Conservation (phyloP, 2,113 vertebrate genomes). For the Centropristis striata region DNA sequence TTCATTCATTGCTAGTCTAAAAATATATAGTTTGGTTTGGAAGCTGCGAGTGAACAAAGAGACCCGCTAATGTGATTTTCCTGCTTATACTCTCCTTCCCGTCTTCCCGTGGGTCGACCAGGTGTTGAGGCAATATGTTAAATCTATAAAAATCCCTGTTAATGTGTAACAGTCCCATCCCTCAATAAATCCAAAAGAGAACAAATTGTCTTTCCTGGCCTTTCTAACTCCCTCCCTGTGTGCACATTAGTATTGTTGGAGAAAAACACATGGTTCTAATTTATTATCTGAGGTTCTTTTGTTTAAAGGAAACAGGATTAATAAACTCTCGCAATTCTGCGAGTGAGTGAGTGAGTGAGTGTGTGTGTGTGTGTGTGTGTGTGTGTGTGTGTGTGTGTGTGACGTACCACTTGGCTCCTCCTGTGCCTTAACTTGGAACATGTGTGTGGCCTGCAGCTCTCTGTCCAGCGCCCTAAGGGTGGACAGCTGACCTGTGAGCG, state of each 20-base stretch:
- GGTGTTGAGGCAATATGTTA: slow-evolving; percentile 58
- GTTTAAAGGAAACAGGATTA: slow-evolving; percentile 58
- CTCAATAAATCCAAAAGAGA: slow-evolving; percentile 33
- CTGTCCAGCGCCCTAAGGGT: slow-evolving; percentile 89
- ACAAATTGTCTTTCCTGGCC: slow-evolving; percentile 25
- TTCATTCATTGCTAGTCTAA: slow-evolving; percentile 70
- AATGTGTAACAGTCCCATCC: slow-evolving; percentile 44
- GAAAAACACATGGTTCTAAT: slow-evolving; percentile 62
- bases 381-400: slow-evolving; percentile 11
- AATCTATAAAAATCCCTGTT: slow-evolving; percentile 53
- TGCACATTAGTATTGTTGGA: slow-evolving; percentile 26
- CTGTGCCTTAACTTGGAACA: slow-evolving; percentile 90
- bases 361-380: slow-evolving; percentile 2
- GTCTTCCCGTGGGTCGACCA: slow-evolving; percentile 47
- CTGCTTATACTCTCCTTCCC: slow-evolving; percentile 42
- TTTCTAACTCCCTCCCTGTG: slow-evolving; percentile 25
- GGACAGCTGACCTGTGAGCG: slow-evolving; percentile 84
- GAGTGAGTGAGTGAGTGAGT: not conserved
- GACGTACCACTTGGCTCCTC: slow-evolving; percentile 86
- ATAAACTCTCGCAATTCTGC: slow-evolving; percentile 36
- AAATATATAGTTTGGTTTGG: slow-evolving; percentile 72
- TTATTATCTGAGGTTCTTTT: slow-evolving; percentile 61
- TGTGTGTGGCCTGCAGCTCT: slow-evolving; percentile 87
- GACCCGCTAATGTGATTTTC: slow-evolving; percentile 67
- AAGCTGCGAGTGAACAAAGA: slow-evolving; percentile 70